Base-by-base conservation (phyloP, 1,140 invertebrate species). In the Hylaeus volcanicus region DNA sequence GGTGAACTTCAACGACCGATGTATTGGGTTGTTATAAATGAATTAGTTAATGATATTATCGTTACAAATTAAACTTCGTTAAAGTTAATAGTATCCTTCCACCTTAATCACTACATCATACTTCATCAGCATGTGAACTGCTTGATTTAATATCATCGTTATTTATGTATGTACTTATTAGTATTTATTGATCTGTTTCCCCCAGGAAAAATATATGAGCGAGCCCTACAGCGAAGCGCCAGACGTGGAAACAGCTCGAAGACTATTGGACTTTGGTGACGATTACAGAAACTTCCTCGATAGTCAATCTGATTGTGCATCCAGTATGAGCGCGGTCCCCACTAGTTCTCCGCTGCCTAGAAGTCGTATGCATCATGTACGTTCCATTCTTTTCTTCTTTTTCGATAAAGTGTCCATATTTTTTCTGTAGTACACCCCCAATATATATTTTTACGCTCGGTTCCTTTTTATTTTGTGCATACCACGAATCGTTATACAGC, bases 201-300 rank as follows among this genome's bases (percentile, higher is more conserved):
- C 15, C 70, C 90, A 97, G 96, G 97, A 98, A 92, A 98, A 98
- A 91, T 98, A 98, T 91, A 95, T 97, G 91, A 98, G 97, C 78
- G 98, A 98, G 90, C 95, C 97, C 26, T 98, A 98, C 91, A 98
- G 97, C 78, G 98, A 98, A 93, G 95, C 96, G n/a, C 96, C 96
- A 26, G 97, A 98, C 91, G 96, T 97, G 11, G 97, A 98, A 92
- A 96, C 96, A 11, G 97, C 97, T 64, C 94, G 96, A 66, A 95
- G 95, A 83, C 93, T 98, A 14, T 92, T 98, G 72, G 97, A 98
- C 88, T 98, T 98, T 92, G 97, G 97, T 51, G 98, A 98, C 92
- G 97, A 98, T 93, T 98, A 98, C 92, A 94, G 97, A 89, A 96
- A 96, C 86, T 98, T 96, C 91, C 94, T 98, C 39, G 97, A 98